These are phyloP conservation scores for Orthonevra nobilis DNA, from an alignment of 2,888 invertebrate genomes.

Conservation along the genomic window DNA sequence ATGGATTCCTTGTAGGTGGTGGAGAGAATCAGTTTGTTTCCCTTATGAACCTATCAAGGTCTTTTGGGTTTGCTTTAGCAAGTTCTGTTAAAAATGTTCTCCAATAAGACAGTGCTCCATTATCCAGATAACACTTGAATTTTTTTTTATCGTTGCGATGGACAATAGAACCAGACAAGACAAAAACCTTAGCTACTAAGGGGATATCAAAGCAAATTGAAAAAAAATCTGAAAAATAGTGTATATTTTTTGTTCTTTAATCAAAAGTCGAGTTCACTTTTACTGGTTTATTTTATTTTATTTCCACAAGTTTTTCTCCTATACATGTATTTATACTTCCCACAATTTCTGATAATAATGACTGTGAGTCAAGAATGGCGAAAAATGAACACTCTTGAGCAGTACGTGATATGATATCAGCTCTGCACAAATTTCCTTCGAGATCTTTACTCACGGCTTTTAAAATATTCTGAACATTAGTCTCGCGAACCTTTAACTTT, in stretches of 20 bases:
- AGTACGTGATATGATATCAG: constrained; percentile 30
- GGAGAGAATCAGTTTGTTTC: too few relatives aligned
- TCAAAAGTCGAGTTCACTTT: neutral
- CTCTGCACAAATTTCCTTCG: constrained; percentile 19
- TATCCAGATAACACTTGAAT: too few relatives aligned
- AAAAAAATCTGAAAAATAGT: neutral
- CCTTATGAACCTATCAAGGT: too few relatives aligned
- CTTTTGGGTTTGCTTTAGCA: too few relatives aligned
- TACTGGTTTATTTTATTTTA: too few relatives aligned
- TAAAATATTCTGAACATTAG: constrained; percentile 36
- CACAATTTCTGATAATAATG: constrained; percentile 41
- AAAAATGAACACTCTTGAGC: constrained; percentile 45
- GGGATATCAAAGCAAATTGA: neutral
- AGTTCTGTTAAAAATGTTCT: too few relatives aligned
- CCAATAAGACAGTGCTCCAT: too few relatives aligned
- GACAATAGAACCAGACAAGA: too few relatives aligned
- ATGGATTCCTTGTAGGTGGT: too few relatives aligned
- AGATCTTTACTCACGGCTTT: constrained; percentile 29
- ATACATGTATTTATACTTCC: constrained; percentile 50
- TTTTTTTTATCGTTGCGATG: too few relatives aligned
- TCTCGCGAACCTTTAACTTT: constrained; percentile 49
- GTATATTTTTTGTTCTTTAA: neutral
- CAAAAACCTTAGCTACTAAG: neutral
- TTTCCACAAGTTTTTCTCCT: constrained; percentile 48
- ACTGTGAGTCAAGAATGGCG: constrained; percentile 13